phyloP scores from a whole-genome alignment of 2,888 invertebrate genomes.

The Timema podura region DNA sequence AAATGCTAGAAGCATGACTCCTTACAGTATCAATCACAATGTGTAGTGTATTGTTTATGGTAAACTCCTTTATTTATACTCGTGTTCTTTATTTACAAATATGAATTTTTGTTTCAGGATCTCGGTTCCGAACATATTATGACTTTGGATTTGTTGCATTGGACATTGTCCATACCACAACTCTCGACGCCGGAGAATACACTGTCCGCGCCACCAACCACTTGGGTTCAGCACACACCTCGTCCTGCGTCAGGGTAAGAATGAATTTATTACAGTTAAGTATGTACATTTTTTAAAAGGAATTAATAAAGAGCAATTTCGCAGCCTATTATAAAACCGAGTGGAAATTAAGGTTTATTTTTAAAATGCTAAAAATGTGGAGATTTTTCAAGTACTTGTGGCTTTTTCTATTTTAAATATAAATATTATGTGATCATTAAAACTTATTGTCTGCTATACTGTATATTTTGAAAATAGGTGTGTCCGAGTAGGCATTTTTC shows the following conservation, averaged over 20 bases:
- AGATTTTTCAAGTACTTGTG: too few species aligned
- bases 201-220: conserved; percentile 91
- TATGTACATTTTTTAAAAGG: too few species aligned
- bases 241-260: conserved; percentile 73
- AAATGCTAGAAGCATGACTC: too few species aligned
- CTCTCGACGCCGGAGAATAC: conserved; percentile 94
- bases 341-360: background rate
- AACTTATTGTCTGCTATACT: too few species aligned
- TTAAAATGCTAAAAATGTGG: background rate
- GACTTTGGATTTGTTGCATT: conserved; percentile 97
- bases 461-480: too few species aligned
- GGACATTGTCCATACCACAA: conserved; percentile 89
- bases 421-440: too few species aligned
- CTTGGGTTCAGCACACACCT: conserved; percentile 87
- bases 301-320: too few species aligned
- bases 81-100: background rate
- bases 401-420: too few species aligned
- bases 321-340: background rate
- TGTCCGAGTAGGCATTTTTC: too few species aligned
- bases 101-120: conserved; percentile 43
- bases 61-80: background rate
- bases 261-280: background rate
- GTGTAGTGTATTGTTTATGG: too few species aligned
- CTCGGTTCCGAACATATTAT: conserved; percentile 89
- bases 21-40: too few species aligned